Evolutionary conservation across 2,888 invertebrate species (phyloP), one percentile per base, ranked within the genome.

Genomic region (Nomada hirtipes): DNA sequence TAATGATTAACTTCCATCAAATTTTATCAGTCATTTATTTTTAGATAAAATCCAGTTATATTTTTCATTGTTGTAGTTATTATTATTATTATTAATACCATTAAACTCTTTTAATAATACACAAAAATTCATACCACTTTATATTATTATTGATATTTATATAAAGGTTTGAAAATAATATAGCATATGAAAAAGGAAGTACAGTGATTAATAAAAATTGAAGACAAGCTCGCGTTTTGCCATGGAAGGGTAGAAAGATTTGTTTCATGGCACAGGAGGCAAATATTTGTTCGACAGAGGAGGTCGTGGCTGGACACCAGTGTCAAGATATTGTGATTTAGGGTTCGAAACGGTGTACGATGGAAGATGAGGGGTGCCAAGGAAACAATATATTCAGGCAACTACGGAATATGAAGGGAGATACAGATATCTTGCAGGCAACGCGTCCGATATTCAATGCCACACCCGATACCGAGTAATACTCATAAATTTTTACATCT

Each of bases 401-500:
- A 60, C 59, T 70, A 44, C 47, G 23, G 50, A 61, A 80, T 67
- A 69, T 59, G 50, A 47, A 50, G 50, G 47, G 53, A 67, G 52
- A 69, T 74, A 64, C 70, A 75, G 69, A 61, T 84, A 85, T 78
- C 65, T 81, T 52, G 52, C 44, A 78, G 65, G 50, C 53, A 64
- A 26, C 65, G 36, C 59, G 82, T 75, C 88, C 85, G 88, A 88
- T 88, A 88, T 88, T 88, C 86, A 86, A 80, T 88, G 86, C 83
- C 83, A 88, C 83, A 83, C 83, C 18, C 69, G 74, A 55, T 75
- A 61, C 74, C 81, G 64, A 85, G 82, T 88, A 88, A 84, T 83
- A 85, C 85, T 75, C 88, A 83, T 88, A 88, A 86, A 88, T 88
- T 86, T 88, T 74, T 72, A 65, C 79, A 84, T 76, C 78, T 70